Evolutionary conservation across 30 jellyfish, hydroid and myxozoan species (phyloP).

Genomic region (Aurelia aurita complex sp. Pacific): DNA sequence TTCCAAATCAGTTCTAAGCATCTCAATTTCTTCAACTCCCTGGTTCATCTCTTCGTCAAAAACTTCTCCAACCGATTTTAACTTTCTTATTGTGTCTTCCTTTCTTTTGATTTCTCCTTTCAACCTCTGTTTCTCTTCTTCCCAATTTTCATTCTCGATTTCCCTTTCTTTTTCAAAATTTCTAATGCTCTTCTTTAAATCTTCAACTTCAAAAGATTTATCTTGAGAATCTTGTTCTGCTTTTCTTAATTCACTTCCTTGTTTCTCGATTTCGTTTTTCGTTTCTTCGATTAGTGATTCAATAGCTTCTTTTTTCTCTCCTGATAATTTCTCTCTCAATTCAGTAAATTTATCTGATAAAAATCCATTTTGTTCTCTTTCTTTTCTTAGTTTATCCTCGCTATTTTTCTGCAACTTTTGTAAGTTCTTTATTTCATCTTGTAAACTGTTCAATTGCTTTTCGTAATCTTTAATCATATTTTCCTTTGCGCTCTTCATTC

Average conservation of each 20-base stretch:
- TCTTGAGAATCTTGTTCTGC: slow-evolving; percentile 19
- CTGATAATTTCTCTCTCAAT: neutral
- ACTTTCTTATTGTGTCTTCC: slow-evolving; percentile 5
- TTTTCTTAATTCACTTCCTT: neutral
- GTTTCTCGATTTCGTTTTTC: neutral
- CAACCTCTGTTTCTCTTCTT: slow-evolving; percentile 16
- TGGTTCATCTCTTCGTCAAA: neutral
- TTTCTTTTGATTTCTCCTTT: neutral
- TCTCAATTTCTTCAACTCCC: slow-evolving; percentile 5
- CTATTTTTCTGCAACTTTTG: neutral
- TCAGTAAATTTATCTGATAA: neutral
- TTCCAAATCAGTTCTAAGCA: slow-evolving; percentile 16
- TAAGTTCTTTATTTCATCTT: neutral
- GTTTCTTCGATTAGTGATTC: neutral
- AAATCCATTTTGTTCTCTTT: neutral
- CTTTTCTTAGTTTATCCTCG: neutral
- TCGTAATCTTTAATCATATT: slow-evolving; percentile 21
- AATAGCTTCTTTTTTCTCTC: neutral
- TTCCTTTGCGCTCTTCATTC: slow-evolving; percentile 45
- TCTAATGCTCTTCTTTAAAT: neutral
- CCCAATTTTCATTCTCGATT: neutral
- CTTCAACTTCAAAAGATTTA: neutral
- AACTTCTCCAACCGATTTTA: neutral
- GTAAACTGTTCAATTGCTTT: slow-evolving; percentile 7
- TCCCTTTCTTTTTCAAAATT: slow-evolving; percentile 10